Conservation (phyloP, 2,113 vertebrate genomes). For the Antechinus stuartii region DNA sequence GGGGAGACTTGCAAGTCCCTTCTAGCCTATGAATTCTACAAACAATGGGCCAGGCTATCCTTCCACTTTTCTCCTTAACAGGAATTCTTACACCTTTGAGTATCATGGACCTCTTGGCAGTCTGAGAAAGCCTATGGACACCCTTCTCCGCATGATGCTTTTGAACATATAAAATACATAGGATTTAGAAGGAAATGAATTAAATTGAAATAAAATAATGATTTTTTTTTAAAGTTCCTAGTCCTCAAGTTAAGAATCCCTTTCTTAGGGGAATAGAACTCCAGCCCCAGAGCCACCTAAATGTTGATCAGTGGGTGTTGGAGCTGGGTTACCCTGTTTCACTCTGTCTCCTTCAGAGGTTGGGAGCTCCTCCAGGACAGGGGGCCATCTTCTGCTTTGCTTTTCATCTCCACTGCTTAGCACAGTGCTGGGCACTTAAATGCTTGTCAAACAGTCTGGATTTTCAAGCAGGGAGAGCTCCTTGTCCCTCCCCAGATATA, state of each 20-base stretch:
- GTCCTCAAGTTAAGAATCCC: background rate
- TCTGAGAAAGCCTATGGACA: background rate
- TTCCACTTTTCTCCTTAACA: background rate
- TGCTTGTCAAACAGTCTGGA: background rate
- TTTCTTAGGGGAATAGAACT: background rate
- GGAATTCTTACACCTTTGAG: background rate
- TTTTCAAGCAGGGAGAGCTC: background rate
- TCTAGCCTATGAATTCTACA: background rate
- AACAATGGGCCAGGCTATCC: background rate
- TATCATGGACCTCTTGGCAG: background rate
- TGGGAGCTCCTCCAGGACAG: background rate
- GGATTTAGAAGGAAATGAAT: background rate
- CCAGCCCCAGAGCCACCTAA: background rate
- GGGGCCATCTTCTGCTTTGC: background rate
- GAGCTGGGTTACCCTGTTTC: background rate
- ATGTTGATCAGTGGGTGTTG: constrained; percentile 13
- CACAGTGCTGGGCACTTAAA: background rate
- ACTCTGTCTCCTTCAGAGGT: background rate
- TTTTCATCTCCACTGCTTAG: background rate
- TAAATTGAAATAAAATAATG: background rate
- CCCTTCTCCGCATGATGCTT: background rate
- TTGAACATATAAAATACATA: background rate
- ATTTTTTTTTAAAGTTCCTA: background rate
- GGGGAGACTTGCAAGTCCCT: background rate
- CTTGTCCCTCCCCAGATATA: background rate